Base-by-base conservation (phyloP, 2,113 vertebrate genomes). In the Paratilapia polleni region DNA sequence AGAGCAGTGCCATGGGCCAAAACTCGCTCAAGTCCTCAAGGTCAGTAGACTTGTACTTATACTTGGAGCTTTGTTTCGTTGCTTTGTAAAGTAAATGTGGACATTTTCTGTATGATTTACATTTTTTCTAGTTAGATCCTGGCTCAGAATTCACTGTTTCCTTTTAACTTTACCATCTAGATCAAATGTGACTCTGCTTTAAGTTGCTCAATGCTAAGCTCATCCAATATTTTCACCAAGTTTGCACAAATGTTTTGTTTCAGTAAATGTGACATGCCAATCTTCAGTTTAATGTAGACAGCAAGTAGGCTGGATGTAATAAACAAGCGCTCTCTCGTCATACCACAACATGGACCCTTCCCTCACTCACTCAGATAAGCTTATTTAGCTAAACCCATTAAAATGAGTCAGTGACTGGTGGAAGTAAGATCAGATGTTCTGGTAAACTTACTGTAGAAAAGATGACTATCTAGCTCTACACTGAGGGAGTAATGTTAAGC, bases 1-100 rank as follows among this genome's bases (percentile, higher is more conserved):
- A 7, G 83, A 93, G 83, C 82, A 77, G 17, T 97, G 97, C 13
- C 58, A 97, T 0, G 61, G 84, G 0, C 58, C 41, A 0, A 22
- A 63, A 6, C 94, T 99, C 62, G 92, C 95, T 17, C 78, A 83
- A 13, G 96, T 90, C 0, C 95, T 99, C 20, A 94, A 97, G 97
- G 98, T 98, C 92, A 87, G 94, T 88, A 4, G 2, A 43, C 22
- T 28, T n/a, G 1, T 1, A 8, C 22, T 26, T 68, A 68, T 47
- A 47, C 10, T 6, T 47, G 14, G 66, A 70, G 22, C 49, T 70
- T 0, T 28, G 41, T 70, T 70, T 68, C 26, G 64, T 28, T 1
- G 66, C 43, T 52, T 26, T 52, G 66, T 31, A 31, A 31, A 13
- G 2, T 31, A 70, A 70, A 70, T 52, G 24, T 52, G 15, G 15